Base-by-base conservation (phyloP, 1,140 invertebrate genomes). In the Portunus trituberculatus region DNA sequence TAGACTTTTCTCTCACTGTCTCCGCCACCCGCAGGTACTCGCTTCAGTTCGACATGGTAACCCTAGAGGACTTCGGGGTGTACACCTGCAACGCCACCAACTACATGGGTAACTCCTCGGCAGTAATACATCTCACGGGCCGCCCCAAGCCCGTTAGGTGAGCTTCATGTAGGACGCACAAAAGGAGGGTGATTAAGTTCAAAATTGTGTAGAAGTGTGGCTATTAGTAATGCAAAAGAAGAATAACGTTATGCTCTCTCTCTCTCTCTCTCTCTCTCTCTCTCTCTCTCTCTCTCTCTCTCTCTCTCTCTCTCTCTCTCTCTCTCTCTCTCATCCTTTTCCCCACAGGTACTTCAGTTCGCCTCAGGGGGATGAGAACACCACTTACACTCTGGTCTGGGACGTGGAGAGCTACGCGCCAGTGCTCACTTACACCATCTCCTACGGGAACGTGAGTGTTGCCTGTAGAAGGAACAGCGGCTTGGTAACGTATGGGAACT, bases 61-160 rank as follows among this genome's bases (percentile, higher is more conserved):
- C 67, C 8, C 28, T 87, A n/a, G 91, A 87, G 4, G 94, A 95
- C 52, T 95, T 95, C 45, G 94, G 94, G 20, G 29, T 76, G 52
- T 92, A 95, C 83, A 95, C 94, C 25, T 95, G 94, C 91, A 95
- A 95, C 31, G 94, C 90, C 20, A 88, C 91, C 14, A 95, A 95
- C 83, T 92, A 88, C 84, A 92, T 95, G 91, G 94, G 94, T 20
- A 95, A 95, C 32, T n/a, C 83, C 39, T 95, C 94, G 6, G 84
- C 94, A 28, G 31, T 92, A 7, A 31, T 95, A 52, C n/a, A 46
- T 14, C 91, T 95, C 12, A n/a, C 91, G 28, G 94, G 91, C 7
- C 46, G 91, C 82, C 94, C 94, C 46, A 95, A 92, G 52, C 94
- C 94, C 20, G 94, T 95, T 32, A 95, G 84, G 94, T 95, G 39